Conservation (phyloP, 2,797 vertebrate species). For the Emydoidea blandingii region DNA sequence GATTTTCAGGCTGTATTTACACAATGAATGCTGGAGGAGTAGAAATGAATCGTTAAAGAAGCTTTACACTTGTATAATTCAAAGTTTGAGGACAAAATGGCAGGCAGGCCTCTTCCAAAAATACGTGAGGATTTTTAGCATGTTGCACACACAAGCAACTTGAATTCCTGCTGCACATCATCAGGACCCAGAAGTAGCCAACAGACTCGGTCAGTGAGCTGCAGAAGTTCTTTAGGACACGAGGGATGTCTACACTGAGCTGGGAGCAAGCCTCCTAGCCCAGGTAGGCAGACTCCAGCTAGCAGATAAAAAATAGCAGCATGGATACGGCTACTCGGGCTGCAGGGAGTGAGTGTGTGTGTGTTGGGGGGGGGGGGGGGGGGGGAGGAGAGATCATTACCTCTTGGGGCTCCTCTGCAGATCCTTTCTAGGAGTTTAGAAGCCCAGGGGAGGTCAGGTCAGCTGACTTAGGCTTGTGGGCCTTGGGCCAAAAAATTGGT, state of each 20-base stretch:
- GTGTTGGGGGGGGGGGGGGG: fast-evolving
- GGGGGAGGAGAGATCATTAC: no score
- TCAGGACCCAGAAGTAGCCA: neutral
- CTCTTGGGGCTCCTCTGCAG: neutral
- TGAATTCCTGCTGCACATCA: neutral
- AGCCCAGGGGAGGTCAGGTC: neutral
- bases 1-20: neutral
- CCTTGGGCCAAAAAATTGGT: neutral
- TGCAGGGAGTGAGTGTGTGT: neutral
- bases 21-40: neutral
- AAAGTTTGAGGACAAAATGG: neutral
- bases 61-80: neutral
- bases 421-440: neutral
- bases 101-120: neutral
- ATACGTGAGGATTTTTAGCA: neutral
- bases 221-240: neutral
- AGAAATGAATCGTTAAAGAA: neutral
- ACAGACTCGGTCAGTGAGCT: neutral
- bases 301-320: neutral
- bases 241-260: neutral
- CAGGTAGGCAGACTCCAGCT: neutral
- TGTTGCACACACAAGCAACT: neutral
- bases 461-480: neutral
- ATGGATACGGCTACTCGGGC: neutral
- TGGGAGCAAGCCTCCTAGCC: neutral